A percentile compares a stretch with the other conserved stretches of the same genome.
phyloP scores from a whole-genome alignment of 1,140 invertebrate species.

The Tetragonula clypearis region DNA sequence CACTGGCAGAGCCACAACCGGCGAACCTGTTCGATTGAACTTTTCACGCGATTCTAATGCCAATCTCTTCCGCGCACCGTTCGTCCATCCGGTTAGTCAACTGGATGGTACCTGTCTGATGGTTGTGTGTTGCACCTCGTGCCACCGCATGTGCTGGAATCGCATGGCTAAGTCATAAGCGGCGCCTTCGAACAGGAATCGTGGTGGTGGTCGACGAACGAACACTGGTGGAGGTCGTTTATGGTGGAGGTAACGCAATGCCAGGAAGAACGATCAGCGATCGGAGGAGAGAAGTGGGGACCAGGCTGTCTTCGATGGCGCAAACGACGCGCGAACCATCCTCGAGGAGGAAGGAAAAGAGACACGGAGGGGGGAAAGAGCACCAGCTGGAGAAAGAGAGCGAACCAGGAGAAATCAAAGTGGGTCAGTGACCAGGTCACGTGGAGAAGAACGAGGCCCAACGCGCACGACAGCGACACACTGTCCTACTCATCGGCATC shows the following conservation, averaged over 20 bases:
- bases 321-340: conserved; percentile 23
- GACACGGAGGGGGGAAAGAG: too few species aligned
- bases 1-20: background rate
- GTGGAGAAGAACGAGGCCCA: conserved; percentile 78
- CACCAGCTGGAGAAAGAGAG: conserved; percentile 40
- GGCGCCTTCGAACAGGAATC: conserved; percentile 65
- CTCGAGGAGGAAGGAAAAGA: conserved; percentile 20
- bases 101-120: conserved; percentile 80
- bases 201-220: conserved; percentile 63
- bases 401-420: conserved; percentile 76
- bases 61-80: conserved; percentile 74
- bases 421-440: conserved; percentile 81
- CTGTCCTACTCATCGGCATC: conserved; percentile 80
- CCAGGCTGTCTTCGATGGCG: conserved; percentile 20
- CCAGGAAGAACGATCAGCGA: conserved; percentile 56
- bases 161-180: conserved; percentile 75
- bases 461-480: conserved; percentile 79
- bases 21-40: conserved; percentile 20
- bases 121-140: conserved; percentile 69
- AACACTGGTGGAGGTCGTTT: conserved; percentile 60
- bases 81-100: conserved; percentile 78
- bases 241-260: conserved; percentile 65
- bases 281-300: conserved; percentile 47
- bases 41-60: conserved; percentile 46
- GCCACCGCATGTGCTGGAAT: conserved; percentile 76